Percentiles rank a stretch among this genome's conserved stretches.
phyloP scores from a whole-genome alignment of 1,140 invertebrate species.

The Drosophila littoralis region DNA sequence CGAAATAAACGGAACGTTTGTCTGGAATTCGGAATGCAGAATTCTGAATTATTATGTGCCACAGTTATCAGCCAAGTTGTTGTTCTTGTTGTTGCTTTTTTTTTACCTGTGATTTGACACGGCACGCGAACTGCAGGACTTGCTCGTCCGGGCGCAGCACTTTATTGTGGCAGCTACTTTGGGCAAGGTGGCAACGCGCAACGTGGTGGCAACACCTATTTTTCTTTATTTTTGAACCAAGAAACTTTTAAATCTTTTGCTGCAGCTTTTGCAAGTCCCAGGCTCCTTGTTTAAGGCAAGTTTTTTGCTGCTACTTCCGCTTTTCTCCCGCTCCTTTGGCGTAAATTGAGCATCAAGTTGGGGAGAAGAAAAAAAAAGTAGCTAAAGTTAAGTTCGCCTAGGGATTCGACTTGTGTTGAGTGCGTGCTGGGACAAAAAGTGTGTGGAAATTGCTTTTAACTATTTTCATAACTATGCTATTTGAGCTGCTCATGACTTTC shows the following conservation, averaged over 20 bases:
- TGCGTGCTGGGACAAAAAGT: neutral
- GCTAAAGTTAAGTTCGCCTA: slow-evolving; percentile 48
- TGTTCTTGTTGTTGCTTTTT: slow-evolving; percentile 7
- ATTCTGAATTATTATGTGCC: slow-evolving; percentile 76
- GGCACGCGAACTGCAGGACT: slow-evolving; percentile 55
- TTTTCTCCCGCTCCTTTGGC: slow-evolving; percentile 27
- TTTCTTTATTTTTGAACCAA: slow-evolving; percentile 6
- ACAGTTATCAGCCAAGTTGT: slow-evolving; percentile 51
- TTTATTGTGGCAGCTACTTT: slow-evolving; percentile 28
- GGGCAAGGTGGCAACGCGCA: slow-evolving; percentile 34
- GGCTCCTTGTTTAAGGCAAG: slow-evolving; percentile 40
- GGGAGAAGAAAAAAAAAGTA: slow-evolving; percentile 29
- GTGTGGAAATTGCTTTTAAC: slow-evolving; percentile 13
- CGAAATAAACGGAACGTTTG: slow-evolving; percentile 34
- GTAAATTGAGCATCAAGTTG: slow-evolving; percentile 65
- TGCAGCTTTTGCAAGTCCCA: slow-evolving; percentile 44
- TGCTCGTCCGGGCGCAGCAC: slow-evolving; percentile 22
- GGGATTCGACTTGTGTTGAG: slow-evolving; percentile 19
- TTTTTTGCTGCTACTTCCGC: slow-evolving; percentile 9
- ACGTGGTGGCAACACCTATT: slow-evolving; percentile 13
- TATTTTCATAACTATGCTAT: slow-evolving; percentile 20
- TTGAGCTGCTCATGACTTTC: slow-evolving; percentile 13
- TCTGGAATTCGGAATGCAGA: slow-evolving; percentile 32
- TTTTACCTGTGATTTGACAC: slow-evolving; percentile 64
- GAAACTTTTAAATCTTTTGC: slow-evolving; percentile 54